Evolutionary conservation across 2,888 invertebrate species (phyloP).

Genomic region (Pharmacophagus antenor): DNA sequence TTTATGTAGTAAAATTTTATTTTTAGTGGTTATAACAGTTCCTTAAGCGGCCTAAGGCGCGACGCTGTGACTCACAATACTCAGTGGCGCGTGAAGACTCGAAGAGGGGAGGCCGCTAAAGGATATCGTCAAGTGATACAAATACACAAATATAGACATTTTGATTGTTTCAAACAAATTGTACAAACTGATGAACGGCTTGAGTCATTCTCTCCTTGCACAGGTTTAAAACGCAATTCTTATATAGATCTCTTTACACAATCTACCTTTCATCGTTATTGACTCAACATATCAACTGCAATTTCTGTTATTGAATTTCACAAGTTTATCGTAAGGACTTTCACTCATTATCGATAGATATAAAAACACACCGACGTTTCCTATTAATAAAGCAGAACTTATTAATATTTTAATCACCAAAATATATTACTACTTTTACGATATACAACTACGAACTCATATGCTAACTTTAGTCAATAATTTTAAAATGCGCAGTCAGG

Average conservation of each 20-base stretch:
- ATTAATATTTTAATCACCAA: no score
- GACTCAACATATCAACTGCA: neutral
- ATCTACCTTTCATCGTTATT: neutral
- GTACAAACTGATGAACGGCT: conserved; percentile 23
- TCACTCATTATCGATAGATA: neutral
- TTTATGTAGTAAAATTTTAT: conserved; percentile 7
- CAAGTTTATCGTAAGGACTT: no score
- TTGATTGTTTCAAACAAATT: conserved; percentile 29
- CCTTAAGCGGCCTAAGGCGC: conserved; percentile 55
- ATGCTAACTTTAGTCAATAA: conserved; percentile 6
- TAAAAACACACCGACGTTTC: neutral
- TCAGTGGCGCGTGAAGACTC: conserved; percentile 62
- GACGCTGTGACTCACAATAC: conserved; percentile 61
- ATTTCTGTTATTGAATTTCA: neutral
- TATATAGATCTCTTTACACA: conserved; percentile 5
- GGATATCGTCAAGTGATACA: conserved; percentile 51
- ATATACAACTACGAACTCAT: neutral
- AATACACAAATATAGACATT: conserved; percentile 32
- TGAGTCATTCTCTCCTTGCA: conserved; percentile 19
- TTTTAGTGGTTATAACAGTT: conserved; percentile 36
- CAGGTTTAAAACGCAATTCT: conserved; percentile 18
- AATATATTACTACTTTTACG: no score
- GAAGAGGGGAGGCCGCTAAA: conserved; percentile 63
- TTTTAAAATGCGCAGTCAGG: conserved; percentile 27
- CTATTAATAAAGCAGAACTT: neutral